Evolutionary conservation across 2,888 invertebrate species (phyloP).

Genomic region (Sialis lutaria): DNA sequence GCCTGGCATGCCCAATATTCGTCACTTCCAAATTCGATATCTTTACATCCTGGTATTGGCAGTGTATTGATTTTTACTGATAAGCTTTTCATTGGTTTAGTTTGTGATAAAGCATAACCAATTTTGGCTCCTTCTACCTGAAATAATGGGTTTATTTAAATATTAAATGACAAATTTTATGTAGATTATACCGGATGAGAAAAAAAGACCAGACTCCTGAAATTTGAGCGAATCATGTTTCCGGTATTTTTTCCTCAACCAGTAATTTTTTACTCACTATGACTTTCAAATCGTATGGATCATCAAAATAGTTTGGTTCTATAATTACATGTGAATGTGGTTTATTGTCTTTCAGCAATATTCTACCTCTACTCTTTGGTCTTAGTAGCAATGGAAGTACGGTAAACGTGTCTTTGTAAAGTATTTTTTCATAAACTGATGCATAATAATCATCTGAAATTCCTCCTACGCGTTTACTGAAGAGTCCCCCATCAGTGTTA

Average conservation of each 20-base stretch:
- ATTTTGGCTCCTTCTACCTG: slow-evolving; percentile 61
- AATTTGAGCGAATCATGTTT: no score
- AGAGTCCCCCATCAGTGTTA: slow-evolving; percentile 59
- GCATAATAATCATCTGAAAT: slow-evolving; percentile 48
- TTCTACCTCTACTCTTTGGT: slow-evolving; percentile 51
- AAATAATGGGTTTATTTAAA: slow-evolving; percentile 5
- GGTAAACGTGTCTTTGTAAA: slow-evolving; percentile 50
- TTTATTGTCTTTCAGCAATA: slow-evolving; percentile 47
- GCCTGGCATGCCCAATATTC: slow-evolving; percentile 64
- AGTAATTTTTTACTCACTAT: slow-evolving; percentile 35
- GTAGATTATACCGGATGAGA: neutral
- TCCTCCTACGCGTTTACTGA: slow-evolving; percentile 50
- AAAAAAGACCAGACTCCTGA: no score
- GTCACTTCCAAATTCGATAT: slow-evolving; percentile 44
- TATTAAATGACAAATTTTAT: neutral
- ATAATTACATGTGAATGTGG: slow-evolving; percentile 64
- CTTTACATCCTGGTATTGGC: slow-evolving; percentile 46
- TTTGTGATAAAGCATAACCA: slow-evolving; percentile 38
- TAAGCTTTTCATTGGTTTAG: slow-evolving; percentile 37
- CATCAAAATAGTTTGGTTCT: slow-evolving; percentile 69
- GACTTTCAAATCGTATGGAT: slow-evolving; percentile 50
- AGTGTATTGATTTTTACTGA: slow-evolving; percentile 45
- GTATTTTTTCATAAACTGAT: slow-evolving; percentile 47
- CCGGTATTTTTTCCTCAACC: no score
- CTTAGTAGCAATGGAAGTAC: slow-evolving; percentile 52